phyloP scores from a whole-genome alignment of 2,888 invertebrate genomes.

The Trypoxylon attenuatum region DNA sequence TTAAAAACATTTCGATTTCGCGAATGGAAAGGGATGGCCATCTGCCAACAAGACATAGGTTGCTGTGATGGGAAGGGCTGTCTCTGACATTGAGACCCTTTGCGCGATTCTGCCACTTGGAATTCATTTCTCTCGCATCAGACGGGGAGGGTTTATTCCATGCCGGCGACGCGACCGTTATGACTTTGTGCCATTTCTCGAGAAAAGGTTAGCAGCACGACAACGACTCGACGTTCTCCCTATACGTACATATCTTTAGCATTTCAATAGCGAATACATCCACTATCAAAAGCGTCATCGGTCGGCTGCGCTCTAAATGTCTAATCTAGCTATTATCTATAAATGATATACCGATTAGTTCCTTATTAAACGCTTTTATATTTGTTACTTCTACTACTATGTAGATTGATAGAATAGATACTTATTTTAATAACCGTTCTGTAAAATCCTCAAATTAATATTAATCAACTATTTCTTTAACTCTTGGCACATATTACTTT shows the following conservation, averaged over 20 bases:
- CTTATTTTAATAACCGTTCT: no score
- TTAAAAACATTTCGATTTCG: constrained; percentile 17
- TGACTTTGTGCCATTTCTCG: constrained; percentile 48
- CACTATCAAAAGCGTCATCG: constrained; percentile 7
- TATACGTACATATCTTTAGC: constrained; percentile 19
- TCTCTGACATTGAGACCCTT: constrained; percentile 27
- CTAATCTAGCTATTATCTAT: no score
- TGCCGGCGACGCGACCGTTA: constrained; percentile 50
- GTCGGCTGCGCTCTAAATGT: no score
- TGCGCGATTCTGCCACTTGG: constrained; percentile 26
- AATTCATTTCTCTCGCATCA: constrained; percentile 44
- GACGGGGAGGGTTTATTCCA: constrained; percentile 44
- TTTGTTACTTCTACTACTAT: no score
- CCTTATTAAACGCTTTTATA: no score
- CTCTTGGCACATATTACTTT: no score
- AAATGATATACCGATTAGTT: no score
- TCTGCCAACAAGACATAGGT: constrained; percentile 38
- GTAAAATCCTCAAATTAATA: no score
- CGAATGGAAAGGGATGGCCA: constrained; percentile 28
- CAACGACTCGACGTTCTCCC: not conserved
- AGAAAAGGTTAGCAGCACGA: constrained; percentile 41
- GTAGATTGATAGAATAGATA: no score
- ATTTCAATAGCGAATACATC: constrained; percentile 32
- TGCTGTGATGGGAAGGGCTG: constrained; percentile 23
- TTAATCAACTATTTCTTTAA: no score